Conservation (phyloP, 2,797 vertebrate species). For the Micrastur ruficollis region DNA sequence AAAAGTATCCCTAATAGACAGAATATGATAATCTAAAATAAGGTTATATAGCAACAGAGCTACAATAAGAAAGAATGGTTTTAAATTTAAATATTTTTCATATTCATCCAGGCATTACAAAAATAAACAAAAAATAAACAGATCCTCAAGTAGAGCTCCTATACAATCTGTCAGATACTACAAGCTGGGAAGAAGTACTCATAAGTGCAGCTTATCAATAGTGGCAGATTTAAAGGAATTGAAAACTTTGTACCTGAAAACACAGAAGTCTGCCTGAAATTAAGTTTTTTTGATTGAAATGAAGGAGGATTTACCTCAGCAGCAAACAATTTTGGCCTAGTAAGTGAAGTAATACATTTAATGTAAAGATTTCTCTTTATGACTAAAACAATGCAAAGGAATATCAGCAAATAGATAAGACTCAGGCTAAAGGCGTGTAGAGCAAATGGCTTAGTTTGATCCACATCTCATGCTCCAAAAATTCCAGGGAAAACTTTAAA, state of each 20-base stretch:
- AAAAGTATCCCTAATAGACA: not conserved
- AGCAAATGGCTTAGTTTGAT: not conserved
- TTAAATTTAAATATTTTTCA: not conserved
- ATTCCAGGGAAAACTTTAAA: not conserved
- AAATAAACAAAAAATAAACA: not conserved
- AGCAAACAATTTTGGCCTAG: not conserved
- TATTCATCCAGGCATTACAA: not conserved
- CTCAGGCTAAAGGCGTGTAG: not conserved
- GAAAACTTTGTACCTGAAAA: not conserved
- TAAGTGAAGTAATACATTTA: not conserved
- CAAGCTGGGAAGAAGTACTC: not conserved
- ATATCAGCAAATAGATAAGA: not conserved
- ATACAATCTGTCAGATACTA: not conserved
- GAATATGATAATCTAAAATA: not conserved
- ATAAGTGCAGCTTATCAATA: not conserved
- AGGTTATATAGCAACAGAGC: not conserved
- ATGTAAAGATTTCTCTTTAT: not conserved
- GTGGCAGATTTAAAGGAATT: not conserved
- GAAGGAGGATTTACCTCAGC: not conserved
- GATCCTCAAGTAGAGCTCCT: not conserved
- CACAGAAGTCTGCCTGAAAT: not conserved
- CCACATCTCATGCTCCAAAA: not conserved
- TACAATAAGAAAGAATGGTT: accelerated
- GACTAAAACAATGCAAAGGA: not conserved
- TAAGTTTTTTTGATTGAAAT: accelerated